Base-by-base conservation (phyloP, 2,888 invertebrate species). In the Anarsia innoxiella region DNA sequence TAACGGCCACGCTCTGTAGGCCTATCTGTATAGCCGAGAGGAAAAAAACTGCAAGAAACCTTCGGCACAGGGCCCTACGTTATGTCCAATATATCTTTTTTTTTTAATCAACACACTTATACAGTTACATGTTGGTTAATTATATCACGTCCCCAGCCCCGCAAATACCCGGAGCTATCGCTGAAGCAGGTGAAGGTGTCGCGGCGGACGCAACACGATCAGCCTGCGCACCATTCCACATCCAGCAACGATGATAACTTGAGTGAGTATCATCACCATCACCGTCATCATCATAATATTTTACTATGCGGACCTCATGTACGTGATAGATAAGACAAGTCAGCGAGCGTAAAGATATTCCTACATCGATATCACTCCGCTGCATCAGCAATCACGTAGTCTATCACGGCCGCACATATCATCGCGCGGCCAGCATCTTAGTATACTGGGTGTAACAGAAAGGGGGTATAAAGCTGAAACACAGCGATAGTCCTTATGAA, bases 151-250 rank as follows among this genome's bases (percentile, higher is more conserved):
- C n/a, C n/a, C 5, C 63, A 92, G 93, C 89, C 93, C 0, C 90
- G 96, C 23, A 91, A 90, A 68, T 95, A 93, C 91, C 94, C 95
- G 2, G 92, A 94, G 37, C 86, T 95, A 56, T 90, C 91, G 36
- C 79, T 96, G 50, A 97, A 97, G 80, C 94, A 93, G 23, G 94
- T 96, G 52, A 97, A 97, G 72, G 91, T 93, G 30, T 74, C 75
- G 0, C 59, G 84, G 0, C 50, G 80, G 0, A 44, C 57, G 6
- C 68, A 70, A 39, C 62, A 68, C 45, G 69, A 68, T 40, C 36
- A 59, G 2, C 33, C 49, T 48, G 44, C 71, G 55, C 37, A 66
- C 61, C 33, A 74, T 63, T 49, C 54, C 40, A 43, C 53, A 31
- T 44, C 56, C 40, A 74, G 74, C 46, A 72, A 66, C 43, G 73